Evolutionary conservation across 2,888 invertebrate genomes (phyloP).

Genomic region (Epinotia bilunana): DNA sequence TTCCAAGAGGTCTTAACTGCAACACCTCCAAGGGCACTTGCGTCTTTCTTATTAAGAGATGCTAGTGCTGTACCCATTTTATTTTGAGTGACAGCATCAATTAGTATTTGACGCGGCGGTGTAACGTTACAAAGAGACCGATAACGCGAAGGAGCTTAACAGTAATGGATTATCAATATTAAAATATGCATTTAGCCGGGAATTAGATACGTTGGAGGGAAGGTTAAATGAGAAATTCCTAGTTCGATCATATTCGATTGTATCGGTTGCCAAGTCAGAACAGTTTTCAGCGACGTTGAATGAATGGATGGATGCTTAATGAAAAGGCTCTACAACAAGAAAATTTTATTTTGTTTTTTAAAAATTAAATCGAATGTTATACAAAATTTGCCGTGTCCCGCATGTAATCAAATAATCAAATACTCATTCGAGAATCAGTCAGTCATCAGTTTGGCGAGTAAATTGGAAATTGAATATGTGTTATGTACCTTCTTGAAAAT

Average conservation of each 20-base stretch:
- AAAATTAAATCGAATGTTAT: no score
- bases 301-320: no score
- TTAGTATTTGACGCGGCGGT: conserved; percentile 79
- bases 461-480: no score
- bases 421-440: no score
- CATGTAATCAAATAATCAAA: no score
- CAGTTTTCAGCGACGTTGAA: no score
- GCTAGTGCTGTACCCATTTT: conserved; percentile 58
- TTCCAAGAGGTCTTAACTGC: conserved; percentile 14
- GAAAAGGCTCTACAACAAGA: no score
- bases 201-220: conserved; percentile 36
- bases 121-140: conserved; percentile 77
- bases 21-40: neutral
- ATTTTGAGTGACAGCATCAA: conserved; percentile 83
- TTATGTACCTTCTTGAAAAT: no score
- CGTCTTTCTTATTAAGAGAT: neutral
- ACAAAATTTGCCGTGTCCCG: no score
- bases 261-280: no score
- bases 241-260: neutral
- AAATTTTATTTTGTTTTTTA: no score
- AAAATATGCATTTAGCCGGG: conserved; percentile 59
- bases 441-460: no score
- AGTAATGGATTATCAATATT: conserved; percentile 79
- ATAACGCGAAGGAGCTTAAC: conserved; percentile 67
- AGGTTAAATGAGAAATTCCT: conserved; percentile 19